Percentiles rank a stretch among this genome's conserved stretches.
Conservation (phyloP, 2,888 invertebrate species). For the Panzeria rudis region DNA sequence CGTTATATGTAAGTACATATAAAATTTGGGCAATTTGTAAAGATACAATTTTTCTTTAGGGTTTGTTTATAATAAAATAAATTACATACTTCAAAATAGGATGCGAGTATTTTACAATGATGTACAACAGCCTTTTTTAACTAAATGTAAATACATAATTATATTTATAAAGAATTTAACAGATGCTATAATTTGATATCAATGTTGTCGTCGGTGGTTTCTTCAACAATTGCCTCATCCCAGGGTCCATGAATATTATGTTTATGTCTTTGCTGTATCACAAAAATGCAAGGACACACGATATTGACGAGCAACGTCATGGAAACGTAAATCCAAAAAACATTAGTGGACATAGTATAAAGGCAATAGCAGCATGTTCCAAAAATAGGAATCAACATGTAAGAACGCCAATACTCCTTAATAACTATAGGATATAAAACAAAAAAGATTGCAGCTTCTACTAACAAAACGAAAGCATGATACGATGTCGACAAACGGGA, state of each 20-base stretch:
- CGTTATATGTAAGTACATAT: too few relatives aligned
- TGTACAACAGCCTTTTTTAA: background rate
- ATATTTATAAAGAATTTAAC: conserved; percentile 34
- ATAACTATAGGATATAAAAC: conserved; percentile 94
- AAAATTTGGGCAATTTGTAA: too few relatives aligned
- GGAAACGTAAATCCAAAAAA: conserved; percentile 86
- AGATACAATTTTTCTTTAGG: too few relatives aligned
- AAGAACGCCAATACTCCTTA: conserved; percentile 86
- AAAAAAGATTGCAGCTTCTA: conserved; percentile 94
- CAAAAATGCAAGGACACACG: conserved; percentile 90
- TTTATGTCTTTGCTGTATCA: conserved; percentile 90
- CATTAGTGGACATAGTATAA: conserved; percentile 85
- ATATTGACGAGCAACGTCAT: conserved; percentile 88
- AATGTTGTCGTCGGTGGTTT: conserved; percentile 80
- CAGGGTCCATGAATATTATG: conserved; percentile 98
- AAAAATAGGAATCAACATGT: conserved; percentile 85
- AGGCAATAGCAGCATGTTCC: conserved; percentile 85
- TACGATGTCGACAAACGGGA: conserved; percentile 93
- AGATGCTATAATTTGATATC: conserved; percentile 78
- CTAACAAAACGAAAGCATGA: conserved; percentile 95
- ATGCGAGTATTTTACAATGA: too few relatives aligned
- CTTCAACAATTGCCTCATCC: conserved; percentile 95
- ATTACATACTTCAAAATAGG: too few relatives aligned
- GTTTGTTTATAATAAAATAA: too few relatives aligned
- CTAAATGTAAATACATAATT: background rate